These are phyloP conservation scores for Myioborus melanocephalus DNA, from an alignment of 2,797 vertebrate genomes.

Conservation along the genomic window DNA sequence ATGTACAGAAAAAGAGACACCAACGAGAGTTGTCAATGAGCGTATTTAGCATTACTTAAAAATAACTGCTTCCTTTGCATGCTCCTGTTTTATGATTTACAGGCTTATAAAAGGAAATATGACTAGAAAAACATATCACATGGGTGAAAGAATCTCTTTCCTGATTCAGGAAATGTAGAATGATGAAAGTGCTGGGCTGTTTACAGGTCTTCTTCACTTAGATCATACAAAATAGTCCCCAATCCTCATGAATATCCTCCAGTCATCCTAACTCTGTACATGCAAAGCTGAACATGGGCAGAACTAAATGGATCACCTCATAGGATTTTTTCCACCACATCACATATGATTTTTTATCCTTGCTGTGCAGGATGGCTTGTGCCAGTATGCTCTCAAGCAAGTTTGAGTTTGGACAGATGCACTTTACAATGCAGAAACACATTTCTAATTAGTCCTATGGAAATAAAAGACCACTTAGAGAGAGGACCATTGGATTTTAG, in stretches of 20 bases:
- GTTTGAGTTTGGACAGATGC: not conserved
- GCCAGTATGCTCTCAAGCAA: not conserved
- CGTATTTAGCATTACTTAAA: constrained; percentile 63
- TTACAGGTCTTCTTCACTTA: not conserved
- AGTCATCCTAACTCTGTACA: not conserved
- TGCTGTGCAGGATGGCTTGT: not conserved
- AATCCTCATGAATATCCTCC: not conserved
- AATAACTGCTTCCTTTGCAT: constrained; percentile 61
- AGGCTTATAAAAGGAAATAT: constrained; percentile 55
- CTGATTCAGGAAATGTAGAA: not conserved
- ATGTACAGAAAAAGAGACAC: constrained; percentile 56
- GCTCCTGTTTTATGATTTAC: constrained; percentile 50
- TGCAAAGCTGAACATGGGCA: not conserved
- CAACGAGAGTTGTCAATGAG: constrained; percentile 59
- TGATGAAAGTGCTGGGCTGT: not conserved
- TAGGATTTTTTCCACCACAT: not conserved
- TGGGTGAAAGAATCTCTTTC: constrained; percentile 10
- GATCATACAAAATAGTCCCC: not conserved
- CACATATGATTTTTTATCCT: not conserved
- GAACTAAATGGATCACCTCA: not conserved
- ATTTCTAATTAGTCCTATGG: not conserved
- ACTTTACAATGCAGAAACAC: not conserved
- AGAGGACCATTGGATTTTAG: not conserved
- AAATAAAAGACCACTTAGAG: not conserved
- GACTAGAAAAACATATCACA: not conserved